These are phyloP conservation scores for Clanis bilineata DNA, from an alignment of 2,888 invertebrate genomes.

Conservation along the genomic window DNA sequence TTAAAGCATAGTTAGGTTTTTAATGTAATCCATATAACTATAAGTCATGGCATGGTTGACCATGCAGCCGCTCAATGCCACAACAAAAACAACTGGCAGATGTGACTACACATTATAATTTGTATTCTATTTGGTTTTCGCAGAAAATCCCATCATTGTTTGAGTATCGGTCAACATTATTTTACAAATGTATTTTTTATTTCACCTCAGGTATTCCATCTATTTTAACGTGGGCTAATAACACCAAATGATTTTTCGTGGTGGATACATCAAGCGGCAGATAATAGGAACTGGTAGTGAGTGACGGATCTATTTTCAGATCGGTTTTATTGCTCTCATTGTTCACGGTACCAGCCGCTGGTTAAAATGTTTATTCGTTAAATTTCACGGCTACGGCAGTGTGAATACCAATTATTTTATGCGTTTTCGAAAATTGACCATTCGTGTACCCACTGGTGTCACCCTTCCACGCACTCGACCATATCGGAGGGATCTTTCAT, in stretches of 20 bases:
- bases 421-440: slow-evolving; percentile 45
- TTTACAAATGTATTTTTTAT: neutral
- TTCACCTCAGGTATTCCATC: neutral
- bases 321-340: neutral
- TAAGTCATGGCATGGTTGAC: neutral
- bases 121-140: too few species aligned
- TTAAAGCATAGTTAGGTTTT: neutral
- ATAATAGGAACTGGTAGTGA: neutral
- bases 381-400: slow-evolving; percentile 26
- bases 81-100: neutral
- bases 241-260: neutral
- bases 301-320: neutral
- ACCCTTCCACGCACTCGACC: slow-evolving; percentile 51
- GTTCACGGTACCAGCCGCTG: neutral
- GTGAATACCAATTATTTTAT: slow-evolving; percentile 46
- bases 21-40: neutral
- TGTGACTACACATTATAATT: neutral
- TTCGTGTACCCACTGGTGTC: slow-evolving; percentile 44
- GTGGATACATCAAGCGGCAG: neutral
- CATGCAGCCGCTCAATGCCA: neutral
- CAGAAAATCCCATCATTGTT: too few species aligned
- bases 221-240: neutral
- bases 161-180: too few species aligned
- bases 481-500: slow-evolving; percentile 60
- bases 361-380: neutral